These are phyloP conservation scores for Leptopilina myrica DNA, from an alignment of 2,888 invertebrate species.

Conservation along the genomic window DNA sequence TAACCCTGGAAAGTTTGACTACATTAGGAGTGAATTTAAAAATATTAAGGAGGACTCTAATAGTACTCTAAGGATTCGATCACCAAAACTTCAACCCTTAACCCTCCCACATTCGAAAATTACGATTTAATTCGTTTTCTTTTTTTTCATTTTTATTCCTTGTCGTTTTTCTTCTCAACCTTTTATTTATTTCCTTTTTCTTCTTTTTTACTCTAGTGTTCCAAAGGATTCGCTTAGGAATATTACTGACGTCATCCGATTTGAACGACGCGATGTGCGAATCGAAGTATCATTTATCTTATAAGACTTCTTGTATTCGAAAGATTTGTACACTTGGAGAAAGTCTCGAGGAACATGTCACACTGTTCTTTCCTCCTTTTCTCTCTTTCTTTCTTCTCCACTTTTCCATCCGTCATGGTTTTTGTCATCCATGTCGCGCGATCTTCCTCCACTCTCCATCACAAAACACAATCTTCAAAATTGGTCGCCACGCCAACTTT, in stretches of 20 bases:
- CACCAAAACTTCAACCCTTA: not conserved
- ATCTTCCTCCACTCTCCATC: conserved; percentile 44
- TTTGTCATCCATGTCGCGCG: conserved; percentile 40
- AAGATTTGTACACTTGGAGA: not conserved
- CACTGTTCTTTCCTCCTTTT: not conserved
- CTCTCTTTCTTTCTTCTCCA: too few relatives aligned
- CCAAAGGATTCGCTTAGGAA: conserved; percentile 39
- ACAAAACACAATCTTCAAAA: conserved; percentile 64
- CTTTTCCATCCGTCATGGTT: not conserved
- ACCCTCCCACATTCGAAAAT: not conserved
- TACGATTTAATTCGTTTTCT: not conserved
- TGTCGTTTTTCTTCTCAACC: too few relatives aligned
- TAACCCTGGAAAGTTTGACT: too few relatives aligned
- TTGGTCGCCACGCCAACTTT: conserved; percentile 53
- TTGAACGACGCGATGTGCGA: conserved; percentile 44
- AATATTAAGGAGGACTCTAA: not conserved
- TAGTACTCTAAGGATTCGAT: not conserved
- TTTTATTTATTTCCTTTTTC: conserved; percentile 1
- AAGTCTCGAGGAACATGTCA: conserved; percentile 20
- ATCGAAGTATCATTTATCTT: conserved; percentile 55
- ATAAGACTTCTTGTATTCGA: conserved; percentile 28
- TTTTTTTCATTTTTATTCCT: too few relatives aligned
- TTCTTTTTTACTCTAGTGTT: conserved; percentile 41
- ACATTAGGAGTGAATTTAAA: too few relatives aligned
- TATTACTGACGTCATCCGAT: conserved; percentile 39